These are phyloP conservation scores for Malthinus flaveolus DNA, from an alignment of 2,888 invertebrate genomes.

Conservation along the genomic window DNA sequence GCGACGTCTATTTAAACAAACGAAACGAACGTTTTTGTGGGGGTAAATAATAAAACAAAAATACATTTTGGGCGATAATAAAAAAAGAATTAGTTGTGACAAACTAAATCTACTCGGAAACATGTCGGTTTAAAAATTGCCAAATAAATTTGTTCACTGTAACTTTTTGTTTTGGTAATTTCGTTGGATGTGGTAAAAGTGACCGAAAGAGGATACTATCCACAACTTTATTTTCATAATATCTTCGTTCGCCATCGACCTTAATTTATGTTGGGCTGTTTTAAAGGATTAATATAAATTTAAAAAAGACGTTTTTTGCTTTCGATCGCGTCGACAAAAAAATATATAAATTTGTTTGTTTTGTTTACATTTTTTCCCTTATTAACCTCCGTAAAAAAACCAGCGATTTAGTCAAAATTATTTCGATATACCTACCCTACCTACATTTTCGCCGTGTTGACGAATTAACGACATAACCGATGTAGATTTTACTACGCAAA, in stretches of 20 bases:
- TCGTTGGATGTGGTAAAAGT: neutral
- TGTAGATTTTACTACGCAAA: too few species aligned
- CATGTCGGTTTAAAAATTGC: neutral
- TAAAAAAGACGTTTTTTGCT: constrained; percentile 12
- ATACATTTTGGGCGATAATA: neutral
- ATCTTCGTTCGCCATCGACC: constrained; percentile 15
- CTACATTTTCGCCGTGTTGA: too few species aligned
- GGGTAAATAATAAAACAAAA: neutral
- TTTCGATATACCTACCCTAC: too few species aligned
- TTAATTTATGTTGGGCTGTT: constrained; percentile 10
- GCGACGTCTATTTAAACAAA: too few species aligned
- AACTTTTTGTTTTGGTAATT: constrained; percentile 1
- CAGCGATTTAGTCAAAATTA: neutral
- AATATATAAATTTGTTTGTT: constrained; percentile 11
- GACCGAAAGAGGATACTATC: constrained; percentile 12
- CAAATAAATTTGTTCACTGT: neutral
- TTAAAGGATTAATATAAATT: constrained; percentile 7
- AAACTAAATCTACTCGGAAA: neutral
- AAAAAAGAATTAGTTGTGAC: neutral
- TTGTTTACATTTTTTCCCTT: constrained; percentile 5
- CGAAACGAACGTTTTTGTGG: neutral
- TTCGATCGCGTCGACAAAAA: constrained; percentile 12
- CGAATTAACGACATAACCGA: too few species aligned
- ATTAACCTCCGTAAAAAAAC: neutral
- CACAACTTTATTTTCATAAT: constrained; percentile 15